Evolutionary conservation across 2,113 vertebrate species (phyloP), one percentile per base, ranked within the genome.

Genomic region (Callipepla californica): DNA sequence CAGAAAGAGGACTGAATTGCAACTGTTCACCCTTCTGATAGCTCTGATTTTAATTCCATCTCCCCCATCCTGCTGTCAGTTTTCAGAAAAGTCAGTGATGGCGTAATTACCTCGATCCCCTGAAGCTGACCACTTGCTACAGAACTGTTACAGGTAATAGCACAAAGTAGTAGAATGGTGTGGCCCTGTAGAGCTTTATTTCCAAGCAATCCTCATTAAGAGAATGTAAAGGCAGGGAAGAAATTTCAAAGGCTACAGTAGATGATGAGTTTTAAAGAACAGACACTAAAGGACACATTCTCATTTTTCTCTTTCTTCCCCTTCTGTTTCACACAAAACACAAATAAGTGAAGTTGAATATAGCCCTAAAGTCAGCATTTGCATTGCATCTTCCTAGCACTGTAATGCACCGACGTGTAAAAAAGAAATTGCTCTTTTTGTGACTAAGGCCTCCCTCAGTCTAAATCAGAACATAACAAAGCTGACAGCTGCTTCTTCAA

Each of bases 351-450:
- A 5, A 67, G 5, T 5, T 73, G 13, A n/a, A 7, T 23, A 42
- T 8, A 66, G 12, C 55, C 88, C 42, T 84, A 57, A 90, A 70
- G 50, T 26, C 57, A 83, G 15, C 2, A 66, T 9, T 72, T 81
- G 40, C 45, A 68, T 44, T 48, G 62, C 5, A 87, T 63, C 23
- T 67, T 95, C 83, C 58, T 92, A 78, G 45, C 62, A 57, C 14
- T 89, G 61, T 36, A 51, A 19, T 82, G 48, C 16, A 79, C 13
- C 59, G 44, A 72, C 76, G 47, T 21, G 83, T 68, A 87, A 85
- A 83, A 73, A 91, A 94, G 45, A 92, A 93, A 93, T 92, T 90
- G 6, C 51, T 81, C 3, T 69, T 28, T 85, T 66, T 88, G n/a
- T 53, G 44, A 42, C 63, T 66, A 67, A 82, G 62, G 7, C 6